A percentile compares a stretch with the other conserved stretches of the same genome.
phyloP scores from a whole-genome alignment of 1,140 invertebrate genomes.

The Drosophila fuyamai region DNA sequence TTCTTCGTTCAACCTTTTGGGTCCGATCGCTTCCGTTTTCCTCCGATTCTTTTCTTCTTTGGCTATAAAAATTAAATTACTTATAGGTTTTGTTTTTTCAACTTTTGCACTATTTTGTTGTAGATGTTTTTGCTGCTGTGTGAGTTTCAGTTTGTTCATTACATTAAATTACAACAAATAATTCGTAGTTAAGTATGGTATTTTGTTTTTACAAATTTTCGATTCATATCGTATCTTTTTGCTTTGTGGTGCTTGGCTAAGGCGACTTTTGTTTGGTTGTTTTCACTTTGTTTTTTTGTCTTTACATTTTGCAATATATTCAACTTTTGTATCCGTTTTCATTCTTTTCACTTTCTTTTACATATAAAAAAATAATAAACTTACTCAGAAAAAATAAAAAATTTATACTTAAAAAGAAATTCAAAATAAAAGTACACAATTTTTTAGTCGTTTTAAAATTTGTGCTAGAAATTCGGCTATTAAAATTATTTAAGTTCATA shows the following conservation, averaged over 20 bases:
- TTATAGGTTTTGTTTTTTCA: constrained; percentile 61
- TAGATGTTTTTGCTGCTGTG: constrained; percentile 58
- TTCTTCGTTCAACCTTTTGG: constrained; percentile 34
- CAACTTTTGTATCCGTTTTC: constrained; percentile 60
- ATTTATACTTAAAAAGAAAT: constrained; percentile 13
- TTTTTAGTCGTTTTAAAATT: constrained; percentile 60
- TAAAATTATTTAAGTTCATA: constrained; percentile 81
- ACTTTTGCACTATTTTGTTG: constrained; percentile 79
- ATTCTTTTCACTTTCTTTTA: constrained; percentile 46
- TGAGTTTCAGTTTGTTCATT: constrained; percentile 39
- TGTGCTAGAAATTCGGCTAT: constrained; percentile 83
- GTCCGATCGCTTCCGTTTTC: constrained; percentile 10
- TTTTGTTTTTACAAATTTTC: constrained; percentile 67
- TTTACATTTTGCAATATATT: constrained; percentile 80
- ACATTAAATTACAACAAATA: constrained; percentile 75
- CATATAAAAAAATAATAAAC: constrained; percentile 53
- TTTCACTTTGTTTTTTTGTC: constrained; percentile 67
- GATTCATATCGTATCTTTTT: constrained; percentile 63
- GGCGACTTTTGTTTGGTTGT: constrained; percentile 83
- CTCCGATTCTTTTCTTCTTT: constrained; percentile 57
- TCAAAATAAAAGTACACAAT: constrained; percentile 27
- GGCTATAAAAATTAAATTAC: constrained; percentile 84
- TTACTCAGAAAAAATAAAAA: constrained; percentile 45
- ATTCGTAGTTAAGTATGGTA: constrained; percentile 64
- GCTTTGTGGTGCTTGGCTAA: constrained; percentile 82